Evolutionary conservation across 1,140 invertebrate genomes (phyloP), one percentile per base, ranked within the genome.

Genomic region (Camponotus pennsylvanicus): DNA sequence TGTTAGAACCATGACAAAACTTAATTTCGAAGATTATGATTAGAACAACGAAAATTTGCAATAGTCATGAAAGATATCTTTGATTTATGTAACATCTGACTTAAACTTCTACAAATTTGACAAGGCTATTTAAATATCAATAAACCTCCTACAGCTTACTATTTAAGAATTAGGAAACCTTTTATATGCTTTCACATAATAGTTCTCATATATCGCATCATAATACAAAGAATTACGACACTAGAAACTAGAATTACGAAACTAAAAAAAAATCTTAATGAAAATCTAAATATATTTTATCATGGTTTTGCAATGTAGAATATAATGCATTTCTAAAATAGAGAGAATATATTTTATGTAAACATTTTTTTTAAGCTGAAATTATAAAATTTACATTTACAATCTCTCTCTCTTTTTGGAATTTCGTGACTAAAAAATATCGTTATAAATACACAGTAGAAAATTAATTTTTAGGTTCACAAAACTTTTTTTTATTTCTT

Each of bases 241-340:
- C 4, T 61, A 2, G n/a, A 76, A 76, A 61, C 13, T 4, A 63
- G 21, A 45, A 5, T 75, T n/a, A 75, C 6, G 15, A 37, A 27
- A 27, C 27, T 27, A 27, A 27, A 0, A 27, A 27, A 27, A 71
- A 40, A 15, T 49, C 13, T 49, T 3, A 13, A 11, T 42, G 18
- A 42, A 49, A 45, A 4, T 45, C 42, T 45, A 57, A 8, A 84
- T 55, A 76, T 63, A 49, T 55, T 59, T 73, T 71, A 55, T 45
- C 45, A 71, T 59, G 37, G 86, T 70, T 57, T 27, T 21, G 15
- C 11, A 40, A 11, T 42, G 7, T 34, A 7, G 2, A 49, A 49
- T 32, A 32, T 8, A 11, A 21, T 67, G 1, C 4, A 42, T 67
- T 27, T 67, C 11, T 21, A 9, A 67, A 67, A 5, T 67, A 4